Evolutionary conservation across 2,797 vertebrate species (phyloP).

Genomic region (Hippocampus kuda): DNA sequence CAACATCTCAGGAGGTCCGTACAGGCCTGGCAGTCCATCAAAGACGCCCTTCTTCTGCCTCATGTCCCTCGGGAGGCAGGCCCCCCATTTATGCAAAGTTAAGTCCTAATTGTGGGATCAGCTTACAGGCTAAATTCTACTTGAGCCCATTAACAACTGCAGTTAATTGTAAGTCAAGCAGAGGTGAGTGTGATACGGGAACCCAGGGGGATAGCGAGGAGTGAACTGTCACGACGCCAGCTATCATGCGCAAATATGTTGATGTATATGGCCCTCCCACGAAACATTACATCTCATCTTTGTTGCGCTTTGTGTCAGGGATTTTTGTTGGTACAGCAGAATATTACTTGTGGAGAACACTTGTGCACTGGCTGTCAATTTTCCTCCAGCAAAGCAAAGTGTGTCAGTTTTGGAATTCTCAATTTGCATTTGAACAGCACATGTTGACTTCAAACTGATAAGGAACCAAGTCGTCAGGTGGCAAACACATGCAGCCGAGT

Average conservation of each 20-base stretch:
- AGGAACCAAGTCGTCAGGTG: not conserved
- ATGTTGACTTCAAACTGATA: not conserved
- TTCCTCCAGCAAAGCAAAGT: conserved; percentile 20
- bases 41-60: conserved; percentile 60
- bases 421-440: conserved; percentile 21
- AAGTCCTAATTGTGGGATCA: conserved; percentile 72
- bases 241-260: conserved; percentile 27
- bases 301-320: conserved; percentile 46
- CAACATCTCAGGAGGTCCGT: conserved; percentile 47
- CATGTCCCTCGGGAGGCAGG: conserved; percentile 45
- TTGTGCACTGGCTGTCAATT: conserved; percentile 44
- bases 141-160: conserved; percentile 68
- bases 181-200: conserved; percentile 33
- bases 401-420: conserved; percentile 19
- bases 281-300: conserved; percentile 44
- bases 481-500: not conserved
- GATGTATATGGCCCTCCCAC: conserved; percentile 47
- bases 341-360: conserved; percentile 42
- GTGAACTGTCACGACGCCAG: conserved; percentile 11
- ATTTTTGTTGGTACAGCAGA: conserved; percentile 55
- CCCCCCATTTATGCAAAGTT: conserved; percentile 69
- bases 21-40: conserved; percentile 57
- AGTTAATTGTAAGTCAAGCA: conserved; percentile 58
- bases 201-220: conserved; percentile 12
- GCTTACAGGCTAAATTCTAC: conserved; percentile 66